Base-by-base conservation (phyloP, 1,140 invertebrate species). In the Aphidius gifuensis region DNA sequence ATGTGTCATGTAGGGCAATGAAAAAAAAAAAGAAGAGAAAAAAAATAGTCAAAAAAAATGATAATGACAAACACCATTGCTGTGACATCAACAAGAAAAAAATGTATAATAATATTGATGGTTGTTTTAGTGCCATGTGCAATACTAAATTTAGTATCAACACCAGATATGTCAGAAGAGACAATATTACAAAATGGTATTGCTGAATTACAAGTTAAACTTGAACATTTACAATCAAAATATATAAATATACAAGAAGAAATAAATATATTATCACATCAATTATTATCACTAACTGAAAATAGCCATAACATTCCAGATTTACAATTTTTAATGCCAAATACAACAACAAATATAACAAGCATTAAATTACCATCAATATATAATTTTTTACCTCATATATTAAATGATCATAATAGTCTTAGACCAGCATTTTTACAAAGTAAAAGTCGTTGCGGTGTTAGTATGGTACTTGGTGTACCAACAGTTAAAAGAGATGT, bases 401-500 rank as follows among this genome's bases (percentile, higher is more conserved):
- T 97, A 23, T 83, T 93, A 49, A 88, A 91, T 50, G 87, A 91
- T 73, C 87, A 90, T 0, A 84, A 86, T 66, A 92, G 91, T 69
- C 79, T 96, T 46, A 83, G 86, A 48, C 92, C 94, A 6, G 88
- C 89, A 7, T 93, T 89, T 74, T 83, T 90, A 58, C 82, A 93
- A 67, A 90, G 89, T 11, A 88, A 88, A 67, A 88, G 87, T 5
- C 84, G 92, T 50, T 82, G 82, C 9, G 90, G 90, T 68, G 88
- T 90, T 0, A 91, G 91, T 43, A 85, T 96, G 55, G 91, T 97
- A 0, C 82, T 97, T 32, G 95, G 93, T 11, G 84, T 92, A 40
- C 95, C 96, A 1, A 97, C 94, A 0, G 95, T 97, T 1, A 90
- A 89, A 69, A 82, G 95, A 51, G 91, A 94, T 63, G 90, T 92